A percentile compares a stretch with the other conserved stretches of the same genome.
These are phyloP conservation scores for Emydoidea blandingii DNA, from an alignment of 2,797 vertebrate genomes.

Conservation along the genomic window DNA sequence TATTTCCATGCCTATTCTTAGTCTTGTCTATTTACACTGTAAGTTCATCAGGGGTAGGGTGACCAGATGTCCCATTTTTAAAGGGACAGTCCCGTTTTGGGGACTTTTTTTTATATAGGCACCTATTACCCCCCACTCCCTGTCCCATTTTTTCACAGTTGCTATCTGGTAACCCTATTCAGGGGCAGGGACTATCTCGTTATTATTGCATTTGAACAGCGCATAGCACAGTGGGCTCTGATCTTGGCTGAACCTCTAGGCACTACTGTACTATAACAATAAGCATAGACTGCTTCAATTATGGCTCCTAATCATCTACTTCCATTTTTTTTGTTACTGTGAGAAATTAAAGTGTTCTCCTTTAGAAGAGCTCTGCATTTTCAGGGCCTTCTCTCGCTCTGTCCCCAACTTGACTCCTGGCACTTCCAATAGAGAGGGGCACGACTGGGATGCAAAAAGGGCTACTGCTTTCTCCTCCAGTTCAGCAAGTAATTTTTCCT, in stretches of 20 bases:
- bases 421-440: background rate
- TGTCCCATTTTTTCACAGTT: too few relatives aligned
- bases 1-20: background rate
- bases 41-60: rapidly evolving
- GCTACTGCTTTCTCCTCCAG: background rate
- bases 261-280: background rate
- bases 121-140: too few relatives aligned
- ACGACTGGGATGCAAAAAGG: rapidly evolving
- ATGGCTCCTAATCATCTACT: background rate
- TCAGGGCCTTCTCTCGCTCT: background rate
- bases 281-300: background rate
- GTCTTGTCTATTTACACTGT: background rate
- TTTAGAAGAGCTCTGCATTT: background rate
- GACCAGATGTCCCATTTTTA: too few relatives aligned
- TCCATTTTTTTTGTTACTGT: background rate
- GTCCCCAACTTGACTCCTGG: too few relatives aligned
- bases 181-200: rapidly evolving
- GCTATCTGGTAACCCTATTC: background rate
- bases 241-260: background rate
- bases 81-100: too few relatives aligned
- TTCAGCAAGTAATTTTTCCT: background rate
- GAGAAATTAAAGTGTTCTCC: background rate
- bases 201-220: background rate
- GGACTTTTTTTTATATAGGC: too few relatives aligned
- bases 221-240: background rate